Evolutionary conservation across 1,140 invertebrate species (phyloP).

Genomic region (Theocolax elegans): DNA sequence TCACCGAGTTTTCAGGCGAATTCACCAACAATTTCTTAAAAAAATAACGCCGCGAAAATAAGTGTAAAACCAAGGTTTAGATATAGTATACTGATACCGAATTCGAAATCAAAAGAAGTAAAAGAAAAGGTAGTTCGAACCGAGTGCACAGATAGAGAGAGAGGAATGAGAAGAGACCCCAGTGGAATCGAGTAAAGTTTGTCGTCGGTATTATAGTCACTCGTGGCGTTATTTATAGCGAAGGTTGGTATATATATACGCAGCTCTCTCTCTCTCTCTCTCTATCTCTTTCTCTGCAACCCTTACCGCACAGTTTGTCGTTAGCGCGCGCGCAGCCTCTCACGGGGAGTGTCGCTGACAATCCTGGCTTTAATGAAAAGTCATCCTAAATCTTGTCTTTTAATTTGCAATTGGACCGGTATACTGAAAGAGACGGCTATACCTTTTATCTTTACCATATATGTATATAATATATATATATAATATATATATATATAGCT

Average conservation of each 20-base stretch:
- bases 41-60: no score
- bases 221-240: slow-evolving; percentile 51
- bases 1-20: no score
- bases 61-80: no score
- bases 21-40: no score
- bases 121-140: background rate
- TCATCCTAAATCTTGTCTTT: slow-evolving; percentile 47
- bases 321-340: slow-evolving; percentile 10
- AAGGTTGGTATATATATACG: slow-evolving; percentile 17
- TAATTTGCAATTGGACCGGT: slow-evolving; percentile 27
- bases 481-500: no score
- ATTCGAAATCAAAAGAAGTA: background rate
- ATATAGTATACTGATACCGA: no score
- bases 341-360: slow-evolving; percentile 51
- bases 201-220: slow-evolving; percentile 48
- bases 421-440: no score
- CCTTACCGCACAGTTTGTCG: slow-evolving; percentile 47
- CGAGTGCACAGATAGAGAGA: background rate
- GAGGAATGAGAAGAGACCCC: background rate
- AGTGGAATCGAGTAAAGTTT: slow-evolving; percentile 39
- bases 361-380: slow-evolving; percentile 53
- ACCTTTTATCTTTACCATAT: no score
- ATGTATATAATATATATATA: no score
- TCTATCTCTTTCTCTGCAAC: slow-evolving; percentile 43
- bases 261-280: no score